Percentiles rank a stretch among this genome's conserved stretches.
phyloP scores from a whole-genome alignment of 2,797 vertebrate genomes.

The Gobio occitaniae region DNA sequence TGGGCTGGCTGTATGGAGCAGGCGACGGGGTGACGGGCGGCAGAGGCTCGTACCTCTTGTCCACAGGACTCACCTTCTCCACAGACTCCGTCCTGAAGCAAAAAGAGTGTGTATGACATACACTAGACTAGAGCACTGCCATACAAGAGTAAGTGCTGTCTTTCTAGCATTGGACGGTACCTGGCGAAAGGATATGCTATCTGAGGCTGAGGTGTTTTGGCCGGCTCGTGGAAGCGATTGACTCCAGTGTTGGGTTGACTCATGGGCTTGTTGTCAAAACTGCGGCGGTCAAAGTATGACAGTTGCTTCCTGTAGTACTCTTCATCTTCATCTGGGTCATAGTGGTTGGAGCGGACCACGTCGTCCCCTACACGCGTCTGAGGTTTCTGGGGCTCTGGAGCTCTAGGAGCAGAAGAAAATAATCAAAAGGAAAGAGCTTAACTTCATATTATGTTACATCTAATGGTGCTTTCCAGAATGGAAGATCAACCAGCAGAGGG shows the following conservation, averaged over 20 bases:
- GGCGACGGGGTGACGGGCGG: conserved; percentile 84
- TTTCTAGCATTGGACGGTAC: conserved; percentile 66
- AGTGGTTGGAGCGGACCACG: conserved; percentile 88
- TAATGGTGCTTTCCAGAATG: neutral
- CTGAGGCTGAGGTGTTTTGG: conserved; percentile 83
- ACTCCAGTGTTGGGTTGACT: conserved; percentile 77
- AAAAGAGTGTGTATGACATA: conserved; percentile 7
- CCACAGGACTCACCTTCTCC: conserved; percentile 86
- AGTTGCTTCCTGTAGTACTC: conserved; percentile 97
- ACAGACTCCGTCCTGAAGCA: conserved; percentile 84
- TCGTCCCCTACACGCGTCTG: conserved; percentile 89
- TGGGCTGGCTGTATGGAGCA: conserved; percentile 85
- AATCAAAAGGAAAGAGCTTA: neutral
- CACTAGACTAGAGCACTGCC: neutral
- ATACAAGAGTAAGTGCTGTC: neutral
- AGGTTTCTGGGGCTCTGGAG: conserved; percentile 94
- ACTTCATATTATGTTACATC: neutral
- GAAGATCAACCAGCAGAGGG: conserved; percentile 22
- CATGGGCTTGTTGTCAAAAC: conserved; percentile 90
- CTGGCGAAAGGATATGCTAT: conserved; percentile 86
- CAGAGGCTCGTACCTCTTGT: conserved; percentile 88
- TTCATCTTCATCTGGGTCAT: conserved; percentile 94
- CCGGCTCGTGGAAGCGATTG: conserved; percentile 85
- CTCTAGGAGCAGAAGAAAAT: conserved; percentile 62
- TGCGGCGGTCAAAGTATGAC: conserved; percentile 95